Conservation (phyloP, 2,113 vertebrate species). For the Taurulus bubalis region DNA sequence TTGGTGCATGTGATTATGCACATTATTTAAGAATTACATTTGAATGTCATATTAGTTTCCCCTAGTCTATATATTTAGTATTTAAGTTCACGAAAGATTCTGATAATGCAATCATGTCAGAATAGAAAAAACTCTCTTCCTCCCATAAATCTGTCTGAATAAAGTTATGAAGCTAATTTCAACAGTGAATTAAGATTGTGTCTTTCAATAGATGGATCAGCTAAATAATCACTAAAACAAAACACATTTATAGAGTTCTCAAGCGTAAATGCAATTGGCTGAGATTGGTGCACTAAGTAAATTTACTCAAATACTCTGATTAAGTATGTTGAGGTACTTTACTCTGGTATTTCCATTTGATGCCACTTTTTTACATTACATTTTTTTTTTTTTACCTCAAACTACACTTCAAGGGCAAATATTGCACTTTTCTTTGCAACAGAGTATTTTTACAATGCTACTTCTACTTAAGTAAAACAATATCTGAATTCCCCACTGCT, state of each 20-base stretch:
- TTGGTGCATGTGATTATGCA: neutral
- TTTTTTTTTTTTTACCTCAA: no score
- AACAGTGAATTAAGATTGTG: neutral
- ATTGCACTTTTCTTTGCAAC: neutral
- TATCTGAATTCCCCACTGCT: neutral
- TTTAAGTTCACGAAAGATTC: neutral
- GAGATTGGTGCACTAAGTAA: neutral
- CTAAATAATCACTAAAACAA: neutral
- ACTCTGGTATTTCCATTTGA: neutral
- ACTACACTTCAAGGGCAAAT: neutral
- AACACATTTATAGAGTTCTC: neutral
- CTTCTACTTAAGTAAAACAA: neutral
- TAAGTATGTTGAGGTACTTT: neutral
- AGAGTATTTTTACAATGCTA: neutral
- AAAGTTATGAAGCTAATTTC: neutral
- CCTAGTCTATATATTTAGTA: neutral
- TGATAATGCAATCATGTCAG: neutral
- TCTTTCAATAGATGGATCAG: neutral
- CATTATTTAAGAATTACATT: slow-evolving; percentile 1
- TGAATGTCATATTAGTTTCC: neutral
- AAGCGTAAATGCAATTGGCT: neutral
- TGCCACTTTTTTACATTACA: neutral
- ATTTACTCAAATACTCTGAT: neutral
- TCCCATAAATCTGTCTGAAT: neutral
- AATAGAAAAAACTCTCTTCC: neutral